These are phyloP conservation scores for Microcaecilia unicolor DNA, from an alignment of 2,797 vertebrate genomes.

Conservation along the genomic window DNA sequence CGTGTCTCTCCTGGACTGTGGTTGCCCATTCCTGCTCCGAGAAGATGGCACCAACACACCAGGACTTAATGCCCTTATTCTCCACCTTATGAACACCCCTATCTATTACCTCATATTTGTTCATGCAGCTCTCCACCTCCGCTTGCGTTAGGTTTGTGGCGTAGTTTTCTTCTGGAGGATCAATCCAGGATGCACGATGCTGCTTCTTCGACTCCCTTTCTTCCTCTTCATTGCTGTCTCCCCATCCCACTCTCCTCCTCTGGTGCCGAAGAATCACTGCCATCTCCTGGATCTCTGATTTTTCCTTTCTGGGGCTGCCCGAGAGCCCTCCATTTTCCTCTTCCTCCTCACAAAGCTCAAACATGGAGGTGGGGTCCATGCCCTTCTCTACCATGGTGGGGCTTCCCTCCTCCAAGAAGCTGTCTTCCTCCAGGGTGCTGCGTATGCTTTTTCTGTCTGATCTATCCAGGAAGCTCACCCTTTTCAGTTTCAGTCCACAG, in stretches of 20 bases:
- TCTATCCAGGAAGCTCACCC: conserved; percentile 91
- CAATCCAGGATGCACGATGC: conserved; percentile 83
- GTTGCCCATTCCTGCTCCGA: too few relatives aligned
- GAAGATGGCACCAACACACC: too few relatives aligned
- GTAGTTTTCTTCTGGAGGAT: conserved; percentile 76
- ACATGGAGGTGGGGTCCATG: conserved; percentile 75
- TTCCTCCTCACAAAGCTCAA: conserved; percentile 82
- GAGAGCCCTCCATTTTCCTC: conserved; percentile 58
- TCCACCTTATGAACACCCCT: too few relatives aligned
- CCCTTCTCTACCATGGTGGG: conserved; percentile 94
- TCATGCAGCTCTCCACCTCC: conserved; percentile 96
- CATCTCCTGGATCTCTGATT: conserved; percentile 39
- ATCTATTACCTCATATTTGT: conserved; percentile 83
- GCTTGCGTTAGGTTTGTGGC: conserved; percentile 77
- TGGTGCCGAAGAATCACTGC: conserved; percentile 39
- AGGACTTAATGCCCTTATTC: too few relatives aligned
- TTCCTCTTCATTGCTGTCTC: conserved; percentile 41
- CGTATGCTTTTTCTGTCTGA: conserved; percentile 56
- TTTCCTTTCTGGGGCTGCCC: conserved; percentile 16
- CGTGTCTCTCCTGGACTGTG: too few relatives aligned
- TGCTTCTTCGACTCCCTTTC: conserved; percentile 30
- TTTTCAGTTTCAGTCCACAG: conserved; percentile 82
- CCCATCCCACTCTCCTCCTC: conserved; percentile 22
- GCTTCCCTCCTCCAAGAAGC: conserved; percentile 84
- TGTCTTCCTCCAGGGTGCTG: conserved; percentile 47